phyloP scores from a whole-genome alignment of 2,797 vertebrate genomes.

The Erethizon dorsatum region DNA sequence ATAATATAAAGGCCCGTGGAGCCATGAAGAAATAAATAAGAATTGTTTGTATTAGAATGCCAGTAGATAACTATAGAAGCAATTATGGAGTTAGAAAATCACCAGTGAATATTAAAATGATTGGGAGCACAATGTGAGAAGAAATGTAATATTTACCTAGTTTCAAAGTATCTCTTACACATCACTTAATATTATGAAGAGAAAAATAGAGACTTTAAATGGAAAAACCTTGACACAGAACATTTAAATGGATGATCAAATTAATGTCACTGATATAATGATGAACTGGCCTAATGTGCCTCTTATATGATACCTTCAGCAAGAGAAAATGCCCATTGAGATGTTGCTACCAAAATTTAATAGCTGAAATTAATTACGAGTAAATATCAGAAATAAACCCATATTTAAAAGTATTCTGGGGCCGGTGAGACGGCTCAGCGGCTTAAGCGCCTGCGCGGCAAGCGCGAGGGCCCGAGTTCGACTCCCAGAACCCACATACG shows the following conservation, averaged over 20 bases:
- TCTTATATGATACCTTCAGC: not conserved
- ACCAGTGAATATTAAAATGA: not conserved
- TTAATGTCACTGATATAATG: not conserved
- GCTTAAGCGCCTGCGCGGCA: too few relatives aligned
- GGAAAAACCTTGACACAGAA: not conserved
- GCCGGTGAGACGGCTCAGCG: too few relatives aligned
- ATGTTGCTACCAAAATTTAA: not conserved
- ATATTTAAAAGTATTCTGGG: not conserved
- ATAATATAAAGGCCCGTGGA: not conserved
- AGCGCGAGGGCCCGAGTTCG: too few relatives aligned
- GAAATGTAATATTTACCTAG: not conserved
- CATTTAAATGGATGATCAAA: not conserved
- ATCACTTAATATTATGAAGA: not conserved
- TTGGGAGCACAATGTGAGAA: not conserved
- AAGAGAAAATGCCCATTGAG: not conserved
- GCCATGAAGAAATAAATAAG: not conserved
- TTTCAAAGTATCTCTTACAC: not conserved
- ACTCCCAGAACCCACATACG: too few relatives aligned
- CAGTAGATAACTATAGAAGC: not conserved
- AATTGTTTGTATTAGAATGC: not conserved
- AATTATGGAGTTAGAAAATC: not conserved
- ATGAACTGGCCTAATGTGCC: not conserved
- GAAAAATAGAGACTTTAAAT: not conserved
- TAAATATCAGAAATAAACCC: not conserved
- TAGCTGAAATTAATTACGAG: not conserved